Evolutionary conservation across 2,113 vertebrate species (phyloP), one percentile per base, ranked within the genome.

Genomic region (Microtus montanus): DNA sequence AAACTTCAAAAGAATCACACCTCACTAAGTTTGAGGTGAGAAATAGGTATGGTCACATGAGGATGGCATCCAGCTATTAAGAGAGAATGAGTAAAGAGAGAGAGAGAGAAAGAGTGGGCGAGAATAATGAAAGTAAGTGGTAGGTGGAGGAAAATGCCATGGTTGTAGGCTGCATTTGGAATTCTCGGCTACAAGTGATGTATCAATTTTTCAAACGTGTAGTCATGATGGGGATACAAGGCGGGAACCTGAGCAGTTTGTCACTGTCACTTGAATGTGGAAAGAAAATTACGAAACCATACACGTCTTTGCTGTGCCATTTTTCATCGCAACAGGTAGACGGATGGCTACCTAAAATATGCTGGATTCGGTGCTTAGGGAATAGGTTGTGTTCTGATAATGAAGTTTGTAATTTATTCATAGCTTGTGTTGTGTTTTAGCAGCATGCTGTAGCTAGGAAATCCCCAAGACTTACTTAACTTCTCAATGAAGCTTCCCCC

Each of bases 251-350:
- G 70, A 93, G 30, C 66, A 86, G 80, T 97, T 96, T 97, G 89
- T 97, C 97, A 96, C 26, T 96, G 95, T 95, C 94, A 91, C 94
- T 44, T 90, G 92, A 91, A 66, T 54, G 92, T 80, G 44, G 61
- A 94, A 22, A 71, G 91, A 41, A 96, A 96, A 96, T 97, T 97
- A 93, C 41, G 85, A 41, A 93, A 95, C 84, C 58, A 94, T 96
- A 68, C n/a, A 77, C 1, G 89, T 80, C 24, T 94, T 93, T 90
- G 87, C 52, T 95, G 75, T 95, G 52, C 41, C 75, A 90, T 97
- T 93, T 94, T 97, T 97, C 92, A 96, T 82, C 58, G 24, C 75
- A 94, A 52, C 52, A 82, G 82, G 95, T 82, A 4, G 75, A 87
- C 71, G 91, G 14, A 28, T 87, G 24, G 66, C 75, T 94, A 90